Base-by-base conservation (phyloP, 2,797 vertebrate species). In the Myotis findleyi region DNA sequence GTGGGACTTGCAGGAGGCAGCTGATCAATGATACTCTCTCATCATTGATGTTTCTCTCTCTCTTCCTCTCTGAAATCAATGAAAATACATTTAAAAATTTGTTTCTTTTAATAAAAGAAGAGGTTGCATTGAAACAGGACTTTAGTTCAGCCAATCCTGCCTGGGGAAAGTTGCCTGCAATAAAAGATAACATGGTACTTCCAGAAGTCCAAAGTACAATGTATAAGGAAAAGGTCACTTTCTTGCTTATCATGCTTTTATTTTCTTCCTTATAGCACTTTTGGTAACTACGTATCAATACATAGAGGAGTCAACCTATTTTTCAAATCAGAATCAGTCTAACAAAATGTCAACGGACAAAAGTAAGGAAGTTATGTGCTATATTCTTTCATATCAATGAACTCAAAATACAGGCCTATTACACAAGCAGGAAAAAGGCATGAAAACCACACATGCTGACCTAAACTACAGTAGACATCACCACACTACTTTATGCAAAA, bases 141-240 rank as follows among this genome's bases (percentile, higher is more conserved):
- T 86, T 86, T 13, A 51, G 27, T 68, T 86, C 66, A 21, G 59
- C 49, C 18, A 57, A 30, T 51, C 49, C 36, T 47, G n/a, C 49
- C 41, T 16, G 13, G 21, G 79, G 21, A 93, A 89, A 91, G 77
- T 6, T 75, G 47, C 49, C 21, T 89, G 49, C 69, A 91, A 73
- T 92, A 81, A 93, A 87, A 85, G 77, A 62, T 14, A 86, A n/a
- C 7, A 33, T 5, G 1, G 21, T 33, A 73, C 49, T 87, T 89
- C 16, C 71, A 83, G 82, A 2, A 47, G 91, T 77, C 6, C 84
- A 93, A 96, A 97, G 97, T 95, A 16, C 77, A 96, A 47, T 44
- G 16, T 62, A 41, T 7, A 92, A 73, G 77, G 85, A 96, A 93
- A 94, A 14, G 47, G 53, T 36, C 41, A 36, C 6, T 12, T 80